A percentile compares a stretch with the other conserved stretches of the same genome.
phyloP scores from a whole-genome alignment of 2,888 invertebrate genomes.

The Sarcophaga caerulescens region DNA sequence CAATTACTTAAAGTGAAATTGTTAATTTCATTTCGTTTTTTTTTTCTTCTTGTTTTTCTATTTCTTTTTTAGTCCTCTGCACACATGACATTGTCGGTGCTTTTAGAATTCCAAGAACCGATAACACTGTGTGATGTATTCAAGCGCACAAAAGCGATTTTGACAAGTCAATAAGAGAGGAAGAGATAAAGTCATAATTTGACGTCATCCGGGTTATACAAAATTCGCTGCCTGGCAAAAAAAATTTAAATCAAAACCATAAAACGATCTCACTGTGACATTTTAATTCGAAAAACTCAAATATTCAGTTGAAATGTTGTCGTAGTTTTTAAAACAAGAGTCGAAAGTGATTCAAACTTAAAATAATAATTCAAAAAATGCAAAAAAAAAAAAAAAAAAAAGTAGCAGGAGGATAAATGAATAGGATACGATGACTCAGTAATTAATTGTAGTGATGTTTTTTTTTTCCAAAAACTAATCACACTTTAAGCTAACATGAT shows the following conservation, averaged over 20 bases:
- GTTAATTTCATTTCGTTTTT: slow-evolving; percentile 27
- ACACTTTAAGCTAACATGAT: no score
- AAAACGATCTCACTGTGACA: background rate
- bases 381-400: no score
- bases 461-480: no score
- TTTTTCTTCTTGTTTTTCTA: background rate
- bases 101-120: slow-evolving; percentile 42
- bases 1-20: slow-evolving; percentile 58
- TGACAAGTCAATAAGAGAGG: slow-evolving; percentile 52
- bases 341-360: no score
- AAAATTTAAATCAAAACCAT: slow-evolving; percentile 21
- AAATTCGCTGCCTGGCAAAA: slow-evolving; percentile 4
- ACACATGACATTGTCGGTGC: slow-evolving; percentile 38
- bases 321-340: no score
- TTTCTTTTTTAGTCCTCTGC: background rate
- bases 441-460: no score
- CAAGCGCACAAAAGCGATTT: slow-evolving; percentile 44
- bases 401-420: no score
- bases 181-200: slow-evolving; percentile 13
- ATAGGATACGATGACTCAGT: no score
- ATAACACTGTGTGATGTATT: slow-evolving; percentile 35
- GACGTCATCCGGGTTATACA: slow-evolving; percentile 20
- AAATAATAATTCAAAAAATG: no score
- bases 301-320: no score
- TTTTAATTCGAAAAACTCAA: no score